Evolutionary conservation across 92 coral and sea anemone genomes (phyloP), one percentile per base, ranked within the genome.

Genomic region (Scolanthus callimorphus): DNA sequence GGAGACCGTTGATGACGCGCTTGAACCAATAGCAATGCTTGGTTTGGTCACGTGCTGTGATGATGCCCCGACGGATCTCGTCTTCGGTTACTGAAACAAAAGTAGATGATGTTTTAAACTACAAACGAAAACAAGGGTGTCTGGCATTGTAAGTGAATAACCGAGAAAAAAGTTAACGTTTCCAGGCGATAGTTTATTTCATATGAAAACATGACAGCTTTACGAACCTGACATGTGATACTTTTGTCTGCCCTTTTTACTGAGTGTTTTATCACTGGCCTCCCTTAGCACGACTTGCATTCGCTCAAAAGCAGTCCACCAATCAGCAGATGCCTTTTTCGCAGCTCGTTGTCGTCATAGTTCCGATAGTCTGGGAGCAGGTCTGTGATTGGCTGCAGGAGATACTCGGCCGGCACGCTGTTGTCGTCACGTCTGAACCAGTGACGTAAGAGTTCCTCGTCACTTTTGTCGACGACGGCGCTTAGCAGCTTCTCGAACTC

Each of bases 11-110:
- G 29, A 91, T 86, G 39, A 71, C 71, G 3, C 97, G 70, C 57
- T 87, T 91, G 51, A 91, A 91, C 97, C 97, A 91, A 57, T 82
- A 65, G 31, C 91, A 86, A 43, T 90, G 97, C 37, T 75, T 91
- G 1, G 63, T 54, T 19, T 84, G 85, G 62, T 58, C 57, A 1
- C 63, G 31, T 17, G 88, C 80, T 22, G 79, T 79, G 31, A 91
- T 76, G 22, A 91, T 63, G 4, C 97, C 97, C 4, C 91, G 83
- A 8, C 97, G 95, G 54, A 91, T 83, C 60, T 91, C 97, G 51
- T 91, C 97, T 63, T 91, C 97, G 24, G 97, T 91, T 3, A 91
- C 97, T 91, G 25, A 4, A 51, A 55, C 12, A 49, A 11, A 62
- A 1, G 12, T 21, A 58, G 44, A 34, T 0, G 6, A 27, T 2